Conservation (phyloP, 2,113 vertebrate genomes). For the Forbesichthys agassizii region DNA sequence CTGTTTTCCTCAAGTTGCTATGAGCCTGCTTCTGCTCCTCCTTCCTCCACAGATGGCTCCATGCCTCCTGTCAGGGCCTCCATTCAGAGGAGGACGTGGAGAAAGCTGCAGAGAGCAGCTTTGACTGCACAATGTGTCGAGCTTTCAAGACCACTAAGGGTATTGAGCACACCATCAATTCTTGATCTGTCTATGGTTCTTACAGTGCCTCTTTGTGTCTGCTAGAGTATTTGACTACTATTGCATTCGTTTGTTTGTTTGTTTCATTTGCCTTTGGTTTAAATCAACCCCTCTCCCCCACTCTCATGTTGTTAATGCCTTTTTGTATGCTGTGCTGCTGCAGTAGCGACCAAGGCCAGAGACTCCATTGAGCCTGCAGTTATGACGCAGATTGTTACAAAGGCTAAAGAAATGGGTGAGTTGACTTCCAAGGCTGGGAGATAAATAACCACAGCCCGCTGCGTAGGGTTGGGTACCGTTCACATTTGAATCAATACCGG, state of each 20-base stretch:
- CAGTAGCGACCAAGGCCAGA: conserved; percentile 75
- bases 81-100: conserved; percentile 94
- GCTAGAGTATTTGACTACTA: neutral
- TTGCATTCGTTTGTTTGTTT: neutral
- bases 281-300: neutral
- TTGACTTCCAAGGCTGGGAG: neutral
- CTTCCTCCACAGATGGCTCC: conserved; percentile 86
- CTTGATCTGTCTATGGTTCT: neutral
- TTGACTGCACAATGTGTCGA: conserved; percentile 94
- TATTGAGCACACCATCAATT: conserved; percentile 15
- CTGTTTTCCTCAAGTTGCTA: conserved; percentile 9
- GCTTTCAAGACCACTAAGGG: conserved; percentile 84
- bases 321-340: conserved; percentile 35
- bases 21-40: conserved; percentile 15
- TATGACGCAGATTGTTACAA: conserved; percentile 86
- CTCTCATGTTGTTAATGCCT: conserved; percentile 9
- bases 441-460: neutral
- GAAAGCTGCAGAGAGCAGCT: conserved; percentile 87
- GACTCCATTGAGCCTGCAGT: conserved; percentile 86
- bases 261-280: neutral
- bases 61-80: conserved; percentile 94
- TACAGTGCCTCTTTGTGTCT: neutral
- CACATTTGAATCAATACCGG: too few relatives aligned
- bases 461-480: neutral
- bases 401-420: conserved; percentile 91